Conservation (phyloP, 37 sponge, comb jelly and placozoan species). For the Tethya wilhelma region DNA sequence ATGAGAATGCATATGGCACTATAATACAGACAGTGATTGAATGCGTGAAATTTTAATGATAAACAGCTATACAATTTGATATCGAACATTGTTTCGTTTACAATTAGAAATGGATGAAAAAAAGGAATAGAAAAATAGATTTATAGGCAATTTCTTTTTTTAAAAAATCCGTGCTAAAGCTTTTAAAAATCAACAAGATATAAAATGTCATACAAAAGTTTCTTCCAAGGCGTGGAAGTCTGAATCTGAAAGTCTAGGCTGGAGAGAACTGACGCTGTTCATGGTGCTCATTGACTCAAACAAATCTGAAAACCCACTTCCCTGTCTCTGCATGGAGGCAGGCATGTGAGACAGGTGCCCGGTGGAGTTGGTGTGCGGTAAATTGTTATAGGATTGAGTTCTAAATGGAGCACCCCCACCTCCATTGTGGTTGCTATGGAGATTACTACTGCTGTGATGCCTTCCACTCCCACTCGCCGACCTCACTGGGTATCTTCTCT, state of each 20-base stretch:
- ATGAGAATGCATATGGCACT: too few species aligned
- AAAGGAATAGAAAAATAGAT: too few species aligned
- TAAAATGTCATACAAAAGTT: conserved; percentile 16
- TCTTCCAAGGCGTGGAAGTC: conserved; percentile 5
- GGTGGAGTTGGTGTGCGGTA: neutral
- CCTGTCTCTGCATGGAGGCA: neutral
- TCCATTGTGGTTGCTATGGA: neutral
- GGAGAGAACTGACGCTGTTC: too few species aligned
- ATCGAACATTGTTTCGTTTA: too few species aligned
- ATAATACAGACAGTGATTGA: neutral
- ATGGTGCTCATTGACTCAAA: neutral
- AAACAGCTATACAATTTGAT: too few species aligned
- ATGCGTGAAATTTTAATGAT: too few species aligned
- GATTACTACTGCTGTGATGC: neutral
- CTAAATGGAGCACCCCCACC: neutral
- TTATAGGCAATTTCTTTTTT: too few species aligned
- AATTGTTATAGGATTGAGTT: neutral
- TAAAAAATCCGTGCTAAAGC: neutral
- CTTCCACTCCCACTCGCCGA: too few species aligned
- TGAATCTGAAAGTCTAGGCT: neutral
- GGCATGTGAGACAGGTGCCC: neutral
- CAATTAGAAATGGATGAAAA: too few species aligned
- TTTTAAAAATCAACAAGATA: neutral
- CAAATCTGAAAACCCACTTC: neutral
- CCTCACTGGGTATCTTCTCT: neutral